These are phyloP conservation scores for Stratiomys singularior DNA, from an alignment of 2,888 invertebrate species.

Conservation along the genomic window DNA sequence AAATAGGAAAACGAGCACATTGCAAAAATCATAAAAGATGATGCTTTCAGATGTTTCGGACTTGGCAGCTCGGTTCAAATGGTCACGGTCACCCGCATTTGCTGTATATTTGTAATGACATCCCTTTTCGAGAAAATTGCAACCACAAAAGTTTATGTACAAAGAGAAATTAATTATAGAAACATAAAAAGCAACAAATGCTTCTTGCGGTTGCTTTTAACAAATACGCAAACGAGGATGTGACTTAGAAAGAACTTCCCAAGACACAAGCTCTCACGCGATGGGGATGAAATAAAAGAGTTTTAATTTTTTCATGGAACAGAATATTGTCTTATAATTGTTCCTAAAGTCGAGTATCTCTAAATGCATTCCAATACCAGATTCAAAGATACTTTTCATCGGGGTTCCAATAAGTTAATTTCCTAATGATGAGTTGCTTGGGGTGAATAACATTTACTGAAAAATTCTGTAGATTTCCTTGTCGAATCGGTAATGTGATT, in stretches of 20 bases:
- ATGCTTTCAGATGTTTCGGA: neutral
- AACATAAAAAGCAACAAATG: slow-evolving; percentile 26
- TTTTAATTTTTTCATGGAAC: too few relatives aligned
- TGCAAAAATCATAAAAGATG: slow-evolving; percentile 10
- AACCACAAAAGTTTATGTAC: slow-evolving; percentile 21
- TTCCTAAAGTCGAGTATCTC: too few relatives aligned
- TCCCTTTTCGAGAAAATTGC: neutral
- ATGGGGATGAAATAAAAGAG: too few relatives aligned
- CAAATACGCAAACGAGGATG: neutral
- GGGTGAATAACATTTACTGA: too few relatives aligned
- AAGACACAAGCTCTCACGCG: too few relatives aligned
- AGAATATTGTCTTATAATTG: too few relatives aligned
- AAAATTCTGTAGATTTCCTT: too few relatives aligned
- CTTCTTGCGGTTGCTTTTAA: neutral
- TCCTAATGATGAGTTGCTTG: too few relatives aligned
- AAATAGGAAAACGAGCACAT: slow-evolving; percentile 23
- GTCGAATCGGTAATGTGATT: too few relatives aligned
- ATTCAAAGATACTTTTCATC: too few relatives aligned
- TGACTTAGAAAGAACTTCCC: slow-evolving; percentile 9
- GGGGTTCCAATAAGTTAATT: too few relatives aligned
- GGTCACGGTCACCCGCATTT: slow-evolving; percentile 8
- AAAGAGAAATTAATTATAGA: slow-evolving; percentile 36
- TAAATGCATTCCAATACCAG: too few relatives aligned
- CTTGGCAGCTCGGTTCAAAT: slow-evolving; percentile 1
- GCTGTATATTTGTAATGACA: neutral